A percentile compares a stretch with the other conserved stretches of the same genome.
phyloP scores from a whole-genome alignment of 2,888 invertebrate species.

The Himalopsyche japonica region DNA sequence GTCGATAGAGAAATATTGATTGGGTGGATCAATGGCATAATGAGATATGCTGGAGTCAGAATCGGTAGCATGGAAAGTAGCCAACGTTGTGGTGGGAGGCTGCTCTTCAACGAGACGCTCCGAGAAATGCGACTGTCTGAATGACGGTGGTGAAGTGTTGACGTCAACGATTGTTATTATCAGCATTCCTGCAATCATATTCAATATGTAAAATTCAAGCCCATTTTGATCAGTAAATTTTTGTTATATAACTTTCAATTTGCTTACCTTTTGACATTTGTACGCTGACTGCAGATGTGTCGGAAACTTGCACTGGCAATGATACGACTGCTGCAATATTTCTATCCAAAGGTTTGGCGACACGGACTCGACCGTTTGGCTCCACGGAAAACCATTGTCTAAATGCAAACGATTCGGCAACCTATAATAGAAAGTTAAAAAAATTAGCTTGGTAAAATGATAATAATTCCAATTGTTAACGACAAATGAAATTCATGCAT shows the following conservation, averaged over 20 bases:
- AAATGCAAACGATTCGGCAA: constrained; percentile 53
- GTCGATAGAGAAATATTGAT: constrained; percentile 78
- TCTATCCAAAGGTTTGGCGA: constrained; percentile 66
- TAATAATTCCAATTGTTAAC: no score
- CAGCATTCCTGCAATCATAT: constrained; percentile 54
- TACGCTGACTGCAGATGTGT: constrained; percentile 75
- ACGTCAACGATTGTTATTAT: constrained; percentile 73
- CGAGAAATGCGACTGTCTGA: constrained; percentile 53
- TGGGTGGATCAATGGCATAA: constrained; percentile 71
- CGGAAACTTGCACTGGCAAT: constrained; percentile 78
- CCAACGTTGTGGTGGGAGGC: constrained; percentile 75
- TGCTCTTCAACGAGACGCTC: constrained; percentile 75
- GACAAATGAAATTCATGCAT: no score
- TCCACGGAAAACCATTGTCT: constrained; percentile 54
- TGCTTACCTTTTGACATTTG: constrained; percentile 75
- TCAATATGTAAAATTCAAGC: background rate
- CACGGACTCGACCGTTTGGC: constrained; percentile 60
- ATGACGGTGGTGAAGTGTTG: constrained; percentile 67
- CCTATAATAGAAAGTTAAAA: constrained; percentile 44
- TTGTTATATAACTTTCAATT: background rate
- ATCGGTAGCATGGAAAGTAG: constrained; percentile 78
- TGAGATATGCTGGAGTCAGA: constrained; percentile 81
- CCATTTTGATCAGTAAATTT: background rate
- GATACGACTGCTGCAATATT: constrained; percentile 75
- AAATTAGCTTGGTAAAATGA: background rate